A percentile compares a stretch with the other conserved stretches of the same genome.
Conservation (phyloP, 2,888 invertebrate genomes). For the Charanyca ferruginea region DNA sequence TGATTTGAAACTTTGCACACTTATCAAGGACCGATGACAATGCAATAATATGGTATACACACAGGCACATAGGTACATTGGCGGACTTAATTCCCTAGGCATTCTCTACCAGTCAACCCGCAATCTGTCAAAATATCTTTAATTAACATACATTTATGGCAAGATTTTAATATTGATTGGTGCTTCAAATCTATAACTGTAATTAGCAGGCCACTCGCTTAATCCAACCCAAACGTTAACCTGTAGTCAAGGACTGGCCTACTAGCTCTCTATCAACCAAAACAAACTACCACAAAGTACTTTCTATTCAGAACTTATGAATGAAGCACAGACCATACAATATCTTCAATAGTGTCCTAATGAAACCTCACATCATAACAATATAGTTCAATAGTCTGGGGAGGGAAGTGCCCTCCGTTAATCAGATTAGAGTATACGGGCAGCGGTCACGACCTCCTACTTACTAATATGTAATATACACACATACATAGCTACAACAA, state of each 20-base stretch:
- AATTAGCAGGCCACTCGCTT: too few relatives aligned
- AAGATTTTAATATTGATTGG: too few relatives aligned
- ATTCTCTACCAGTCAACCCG: too few relatives aligned
- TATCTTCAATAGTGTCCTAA: conserved; percentile 54
- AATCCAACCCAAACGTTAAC: not conserved
- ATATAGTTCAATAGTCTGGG: conserved; percentile 59
- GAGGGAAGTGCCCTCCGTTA: conserved; percentile 70
- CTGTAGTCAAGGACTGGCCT: too few relatives aligned
- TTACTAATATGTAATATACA: conserved; percentile 23
- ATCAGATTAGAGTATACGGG: conserved; percentile 77
- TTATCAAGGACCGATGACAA: too few relatives aligned
- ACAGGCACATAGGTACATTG: too few relatives aligned
- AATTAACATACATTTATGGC: too few relatives aligned
- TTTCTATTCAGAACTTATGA: conserved; percentile 14
- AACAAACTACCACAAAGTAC: not conserved
- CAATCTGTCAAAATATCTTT: too few relatives aligned
- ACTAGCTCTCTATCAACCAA: not conserved
- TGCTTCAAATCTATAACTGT: too few relatives aligned
- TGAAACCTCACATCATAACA: conserved; percentile 61
- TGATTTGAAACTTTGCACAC: too few relatives aligned
- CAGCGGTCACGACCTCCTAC: conserved; percentile 71
- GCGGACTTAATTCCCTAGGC: too few relatives aligned
- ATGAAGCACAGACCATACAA: conserved; percentile 19
- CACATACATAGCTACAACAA: conserved; percentile 22
- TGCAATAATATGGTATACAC: too few relatives aligned